These are phyloP conservation scores for Vireo griseus DNA, from an alignment of 2,797 vertebrate species.

Conservation along the genomic window DNA sequence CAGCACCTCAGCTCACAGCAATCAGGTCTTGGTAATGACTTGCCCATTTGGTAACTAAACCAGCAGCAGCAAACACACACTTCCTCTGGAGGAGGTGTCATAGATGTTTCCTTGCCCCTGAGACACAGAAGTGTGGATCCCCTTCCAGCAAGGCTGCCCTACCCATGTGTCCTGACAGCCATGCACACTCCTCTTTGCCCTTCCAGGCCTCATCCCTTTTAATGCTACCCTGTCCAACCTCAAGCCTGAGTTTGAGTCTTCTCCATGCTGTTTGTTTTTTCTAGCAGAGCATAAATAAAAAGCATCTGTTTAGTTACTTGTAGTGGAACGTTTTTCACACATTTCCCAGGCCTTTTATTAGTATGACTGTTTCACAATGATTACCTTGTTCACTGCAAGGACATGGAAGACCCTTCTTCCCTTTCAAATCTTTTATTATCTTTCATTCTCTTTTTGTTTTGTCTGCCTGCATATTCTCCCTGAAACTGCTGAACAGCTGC, in stretches of 20 bases:
- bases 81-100: background rate
- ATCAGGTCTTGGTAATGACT: background rate
- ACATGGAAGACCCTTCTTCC: background rate
- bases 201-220: background rate
- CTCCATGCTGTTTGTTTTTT: background rate
- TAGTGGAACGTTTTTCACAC: background rate
- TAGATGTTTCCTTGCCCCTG: background rate
- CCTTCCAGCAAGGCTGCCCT: background rate
- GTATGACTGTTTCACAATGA: background rate
- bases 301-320: background rate
- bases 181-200: background rate
- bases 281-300: background rate
- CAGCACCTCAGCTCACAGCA: background rate
- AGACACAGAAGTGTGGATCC: background rate
- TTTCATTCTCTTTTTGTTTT: background rate
- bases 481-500: background rate
- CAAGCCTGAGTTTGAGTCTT: background rate
- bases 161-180: accelerated
- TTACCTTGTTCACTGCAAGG: background rate
- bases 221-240: background rate
- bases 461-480: background rate
- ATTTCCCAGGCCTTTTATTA: background rate
- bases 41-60: background rate
- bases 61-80: background rate
- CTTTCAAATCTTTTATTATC: background rate